Conservation (phyloP, 1,140 invertebrate genomes). For the Muscidifurax raptorellus region DNA sequence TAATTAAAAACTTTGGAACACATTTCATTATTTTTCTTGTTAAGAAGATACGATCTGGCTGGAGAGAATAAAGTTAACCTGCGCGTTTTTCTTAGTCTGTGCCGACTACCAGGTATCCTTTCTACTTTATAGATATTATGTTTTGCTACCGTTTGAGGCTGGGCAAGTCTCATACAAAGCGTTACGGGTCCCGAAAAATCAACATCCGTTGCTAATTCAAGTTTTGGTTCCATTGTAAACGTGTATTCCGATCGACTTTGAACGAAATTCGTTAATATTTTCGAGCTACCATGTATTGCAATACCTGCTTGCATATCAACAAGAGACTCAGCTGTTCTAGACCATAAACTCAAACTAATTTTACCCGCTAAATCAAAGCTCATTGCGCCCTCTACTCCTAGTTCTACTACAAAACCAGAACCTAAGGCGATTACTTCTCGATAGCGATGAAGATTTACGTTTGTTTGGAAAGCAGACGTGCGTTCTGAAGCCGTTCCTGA, state of each 20-base stretch:
- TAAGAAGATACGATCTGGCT: constrained; percentile 84
- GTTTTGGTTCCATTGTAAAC: constrained; percentile 82
- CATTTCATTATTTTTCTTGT: constrained; percentile 88
- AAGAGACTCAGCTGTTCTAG: constrained; percentile 87
- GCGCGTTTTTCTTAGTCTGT: constrained; percentile 77
- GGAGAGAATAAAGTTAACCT: constrained; percentile 71
- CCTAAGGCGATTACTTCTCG: constrained; percentile 81
- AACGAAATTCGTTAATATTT: constrained; percentile 82
- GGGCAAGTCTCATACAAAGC: constrained; percentile 87
- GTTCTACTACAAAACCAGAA: constrained; percentile 84
- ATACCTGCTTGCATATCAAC: constrained; percentile 86
- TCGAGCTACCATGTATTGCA: constrained; percentile 81
- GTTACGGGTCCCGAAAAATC: constrained; percentile 87
- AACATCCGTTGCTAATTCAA: constrained; percentile 86
- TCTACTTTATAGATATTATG: constrained; percentile 83
- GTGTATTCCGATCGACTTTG: constrained; percentile 82
- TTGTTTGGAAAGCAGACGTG: constrained; percentile 87
- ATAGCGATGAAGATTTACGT: constrained; percentile 86
- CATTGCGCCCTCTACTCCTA: constrained; percentile 82
- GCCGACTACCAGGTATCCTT: constrained; percentile 82
- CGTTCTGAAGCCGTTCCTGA: constrained; percentile 87
- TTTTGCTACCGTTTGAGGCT: constrained; percentile 81
- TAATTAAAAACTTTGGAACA: constrained; percentile 76
- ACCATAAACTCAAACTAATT: constrained; percentile 92
- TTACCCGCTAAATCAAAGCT: constrained; percentile 91